Base-by-base conservation (phyloP, 92 coral and sea anemone genomes). In the Desmophyllum pertusum region DNA sequence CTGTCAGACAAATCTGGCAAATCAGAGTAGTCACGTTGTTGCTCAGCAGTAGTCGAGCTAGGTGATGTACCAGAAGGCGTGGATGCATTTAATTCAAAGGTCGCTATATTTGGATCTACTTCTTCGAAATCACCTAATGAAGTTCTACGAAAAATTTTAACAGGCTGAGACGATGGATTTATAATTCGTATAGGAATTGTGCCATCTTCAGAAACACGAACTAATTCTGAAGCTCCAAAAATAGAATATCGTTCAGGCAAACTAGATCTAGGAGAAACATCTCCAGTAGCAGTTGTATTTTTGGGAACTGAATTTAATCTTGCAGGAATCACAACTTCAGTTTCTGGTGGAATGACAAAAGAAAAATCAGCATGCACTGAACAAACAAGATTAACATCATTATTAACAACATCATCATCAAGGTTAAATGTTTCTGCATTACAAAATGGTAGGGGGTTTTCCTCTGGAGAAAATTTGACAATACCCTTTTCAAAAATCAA, bases 401-500 rank as follows among this genome's bases (percentile, higher is more conserved):
- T n/a, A n/a, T n/a, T n/a, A n/a, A n/a, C n/a, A n/a, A n/a, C n/a
- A n/a, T n/a, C n/a, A n/a, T n/a, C n/a, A n/a, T n/a, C n/a, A n/a
- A n/a, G n/a, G n/a, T n/a, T n/a, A n/a, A n/a, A n/a, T n/a, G n/a
- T n/a, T n/a, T n/a, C n/a, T n/a, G n/a, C n/a, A n/a, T n/a, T n/a
- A n/a, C n/a, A n/a, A n/a, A n/a, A n/a, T n/a, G n/a, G n/a, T 66
- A 73, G 30, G 1, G 61, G 77, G 33, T 43, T 21, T n/a, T 27
- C 61, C 51, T 48, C 46, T 30, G 69, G 64, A 9, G 46, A 18
- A 63, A 83, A 43, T 5, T 65, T 38, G 13, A 77, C 21, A 39
- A 36, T 14, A 1, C 88, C 88, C 2, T 53, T 46, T 14, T 33
- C 53, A 14, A 78, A n/a, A 57, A 31, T 86, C 73, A 51, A 79